Base-by-base conservation (phyloP, 2,888 invertebrate species). In the Platycnemis pennipes region DNA sequence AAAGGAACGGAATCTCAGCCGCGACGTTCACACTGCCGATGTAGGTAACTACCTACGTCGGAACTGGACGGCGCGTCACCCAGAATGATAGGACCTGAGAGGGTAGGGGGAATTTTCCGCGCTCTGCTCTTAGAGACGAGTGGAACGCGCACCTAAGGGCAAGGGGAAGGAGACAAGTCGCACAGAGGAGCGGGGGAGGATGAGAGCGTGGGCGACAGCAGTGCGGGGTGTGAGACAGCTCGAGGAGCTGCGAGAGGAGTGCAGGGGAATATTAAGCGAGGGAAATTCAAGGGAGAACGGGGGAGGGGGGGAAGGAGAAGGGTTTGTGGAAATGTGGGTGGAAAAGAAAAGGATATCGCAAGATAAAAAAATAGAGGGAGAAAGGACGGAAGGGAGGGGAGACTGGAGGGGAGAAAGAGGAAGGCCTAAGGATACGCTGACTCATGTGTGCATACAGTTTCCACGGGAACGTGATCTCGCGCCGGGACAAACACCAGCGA, bases 391-490 rank as follows among this genome's bases (percentile, higher is more conserved):
- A 49, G 37, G n/a, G n/a, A 77, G 26, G n/a, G 11, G 77, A 37
- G 77, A 63, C 7, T 42, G 37, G 89, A 56, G 37, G 44, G 44
- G 26, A 8, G 56, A 37, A 63, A 56, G 91, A 53, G 46, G 46
- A 22, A 46, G 88, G 42, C 31, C 53, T 31, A 46, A 89, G 89
- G 63, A 91, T 63, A 44, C 45, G 91, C 91, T 91, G 91, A 91
- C 91, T 91, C 91, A 91, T 91, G 44, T 45, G 91, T 91, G 42
- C 69, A 91, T 63, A 63, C 63, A 63, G 91, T 63, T 44, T 63
- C 63, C 37, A 13, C 16, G 49, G 91, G 91, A 91, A 91, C 91
- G 91, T 91, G 91, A 91, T 91, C 91, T 37, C 37, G 56, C 91
- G 42, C 56, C 26, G 44, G 56, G 26, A 46, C 31, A 37, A 49